Conservation (phyloP, 53 echinoderm and acorn worm species). For the Astropecten irregularis region DNA sequence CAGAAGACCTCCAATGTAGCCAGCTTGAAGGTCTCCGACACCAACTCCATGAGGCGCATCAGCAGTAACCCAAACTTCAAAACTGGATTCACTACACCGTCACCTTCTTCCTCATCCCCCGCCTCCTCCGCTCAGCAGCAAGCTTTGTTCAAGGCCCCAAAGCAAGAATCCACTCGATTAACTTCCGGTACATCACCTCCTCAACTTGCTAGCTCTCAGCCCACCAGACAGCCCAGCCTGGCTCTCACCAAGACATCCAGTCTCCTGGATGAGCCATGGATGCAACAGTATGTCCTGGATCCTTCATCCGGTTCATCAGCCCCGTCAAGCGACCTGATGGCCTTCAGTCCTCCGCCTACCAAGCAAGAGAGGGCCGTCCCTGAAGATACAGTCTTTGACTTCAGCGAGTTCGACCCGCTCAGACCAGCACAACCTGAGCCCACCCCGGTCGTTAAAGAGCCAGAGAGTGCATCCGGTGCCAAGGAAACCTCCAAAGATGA, state of each 20-base stretch:
- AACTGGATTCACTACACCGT: neutral
- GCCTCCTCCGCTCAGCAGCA: too few species aligned
- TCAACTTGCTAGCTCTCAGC: neutral
- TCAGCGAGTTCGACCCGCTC: slow-evolving; percentile 85
- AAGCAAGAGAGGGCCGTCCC: neutral
- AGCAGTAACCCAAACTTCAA: slow-evolving; percentile 84
- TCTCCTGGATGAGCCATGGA: slow-evolving; percentile 23
- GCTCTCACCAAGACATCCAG: too few species aligned
- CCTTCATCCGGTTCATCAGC: neutral
- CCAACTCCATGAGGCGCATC: slow-evolving; percentile 66
- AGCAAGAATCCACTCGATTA: too few species aligned
- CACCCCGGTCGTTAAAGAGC: neutral
- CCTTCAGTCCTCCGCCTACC: slow-evolving; percentile 60
- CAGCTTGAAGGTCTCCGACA: neutral
- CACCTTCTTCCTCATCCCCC: slow-evolving; percentile 24
- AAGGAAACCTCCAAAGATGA: neutral
- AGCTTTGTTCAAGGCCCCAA: neutral
- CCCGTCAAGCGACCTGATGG: slow-evolving; percentile 67
- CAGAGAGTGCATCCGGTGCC: slow-evolving; percentile 25
- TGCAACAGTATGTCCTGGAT: neutral
- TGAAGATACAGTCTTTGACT: slow-evolving; percentile 80
- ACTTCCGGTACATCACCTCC: neutral
- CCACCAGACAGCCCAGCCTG: too few species aligned
- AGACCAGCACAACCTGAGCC: slow-evolving; percentile 4
- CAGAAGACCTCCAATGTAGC: neutral